Evolutionary conservation across 2,888 invertebrate species (phyloP).

Genomic region (Marronus borbonicus): DNA sequence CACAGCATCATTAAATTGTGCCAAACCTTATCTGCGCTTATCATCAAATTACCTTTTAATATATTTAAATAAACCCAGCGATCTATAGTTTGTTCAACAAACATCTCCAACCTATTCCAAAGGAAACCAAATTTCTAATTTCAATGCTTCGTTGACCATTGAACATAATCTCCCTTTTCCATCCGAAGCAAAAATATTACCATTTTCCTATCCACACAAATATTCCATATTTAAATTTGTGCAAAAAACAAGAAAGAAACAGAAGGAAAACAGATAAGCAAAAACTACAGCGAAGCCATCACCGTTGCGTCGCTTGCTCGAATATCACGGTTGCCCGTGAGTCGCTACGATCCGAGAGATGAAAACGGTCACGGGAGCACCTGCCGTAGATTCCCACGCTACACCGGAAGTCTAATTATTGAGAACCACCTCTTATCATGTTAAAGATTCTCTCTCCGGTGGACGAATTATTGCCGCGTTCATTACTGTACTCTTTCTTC

Average conservation of each 20-base stretch:
- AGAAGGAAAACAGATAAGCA: neutral
- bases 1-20: too few relatives aligned
- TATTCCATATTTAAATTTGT: neutral
- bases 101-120: too few relatives aligned
- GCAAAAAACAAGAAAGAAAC: neutral
- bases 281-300: too few relatives aligned
- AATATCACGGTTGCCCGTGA: neutral
- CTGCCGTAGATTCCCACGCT: constrained; percentile 69
- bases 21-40: too few relatives aligned
- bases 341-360: constrained; percentile 8
- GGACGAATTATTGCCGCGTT: constrained; percentile 54
- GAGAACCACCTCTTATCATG: constrained; percentile 63
- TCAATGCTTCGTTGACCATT: too few relatives aligned
- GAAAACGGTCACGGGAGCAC: constrained; percentile 59
- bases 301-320: neutral
- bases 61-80: too few relatives aligned
- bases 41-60: too few relatives aligned
- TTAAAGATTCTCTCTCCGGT: constrained; percentile 52
- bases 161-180: too few relatives aligned
- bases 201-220: too few relatives aligned
- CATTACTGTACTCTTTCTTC: constrained; percentile 47
- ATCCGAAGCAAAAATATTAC: too few relatives aligned
- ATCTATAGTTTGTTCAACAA: too few relatives aligned
- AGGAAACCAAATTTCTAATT: too few relatives aligned
- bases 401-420: constrained; percentile 70